Percentiles rank a stretch among this genome's conserved stretches.
These are phyloP conservation scores for Galaxea fascicularis DNA, from an alignment of 92 coral and sea anemone species.

Conservation along the genomic window DNA sequence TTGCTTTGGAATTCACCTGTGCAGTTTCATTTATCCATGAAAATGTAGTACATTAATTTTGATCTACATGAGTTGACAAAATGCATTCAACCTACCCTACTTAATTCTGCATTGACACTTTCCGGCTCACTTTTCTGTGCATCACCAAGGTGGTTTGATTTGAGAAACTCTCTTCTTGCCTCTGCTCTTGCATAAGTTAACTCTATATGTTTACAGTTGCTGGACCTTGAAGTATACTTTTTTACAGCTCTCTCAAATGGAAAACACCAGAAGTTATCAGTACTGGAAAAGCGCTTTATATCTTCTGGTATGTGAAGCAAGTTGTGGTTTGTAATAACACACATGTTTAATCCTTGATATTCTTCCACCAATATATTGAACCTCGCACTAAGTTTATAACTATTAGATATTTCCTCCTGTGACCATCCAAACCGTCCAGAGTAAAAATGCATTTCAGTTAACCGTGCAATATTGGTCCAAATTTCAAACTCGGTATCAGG, in stretches of 20 bases:
- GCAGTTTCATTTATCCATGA: too few species aligned
- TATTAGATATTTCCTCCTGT: not conserved
- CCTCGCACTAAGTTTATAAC: constrained; percentile 14
- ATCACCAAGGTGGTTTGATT: not conserved
- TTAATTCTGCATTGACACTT: too few species aligned
- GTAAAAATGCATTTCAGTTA: not conserved
- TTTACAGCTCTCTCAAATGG: constrained; percentile 35
- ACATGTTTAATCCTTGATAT: constrained; percentile 25
- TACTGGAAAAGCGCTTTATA: constrained; percentile 8
- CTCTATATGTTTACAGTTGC: constrained; percentile 43
- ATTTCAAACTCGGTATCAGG: constrained; percentile 3
- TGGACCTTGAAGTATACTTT: constrained; percentile 27
- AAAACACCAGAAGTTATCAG: constrained; percentile 36
- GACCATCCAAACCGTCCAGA: constrained; percentile 35
- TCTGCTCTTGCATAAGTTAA: constrained; percentile 23
- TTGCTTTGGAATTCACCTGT: too few species aligned
- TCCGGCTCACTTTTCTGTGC: too few species aligned
- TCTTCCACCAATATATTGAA: constrained; percentile 38
- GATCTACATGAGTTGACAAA: too few species aligned
- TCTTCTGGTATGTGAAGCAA: constrained; percentile 40
- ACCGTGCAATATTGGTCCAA: not conserved
- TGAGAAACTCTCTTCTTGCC: constrained; percentile 29
- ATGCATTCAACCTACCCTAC: too few species aligned
- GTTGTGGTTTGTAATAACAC: constrained; percentile 32
- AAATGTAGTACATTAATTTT: too few species aligned